These are phyloP conservation scores for Cinclus mexicanus DNA, from an alignment of 2,113 vertebrate species.

Conservation along the genomic window DNA sequence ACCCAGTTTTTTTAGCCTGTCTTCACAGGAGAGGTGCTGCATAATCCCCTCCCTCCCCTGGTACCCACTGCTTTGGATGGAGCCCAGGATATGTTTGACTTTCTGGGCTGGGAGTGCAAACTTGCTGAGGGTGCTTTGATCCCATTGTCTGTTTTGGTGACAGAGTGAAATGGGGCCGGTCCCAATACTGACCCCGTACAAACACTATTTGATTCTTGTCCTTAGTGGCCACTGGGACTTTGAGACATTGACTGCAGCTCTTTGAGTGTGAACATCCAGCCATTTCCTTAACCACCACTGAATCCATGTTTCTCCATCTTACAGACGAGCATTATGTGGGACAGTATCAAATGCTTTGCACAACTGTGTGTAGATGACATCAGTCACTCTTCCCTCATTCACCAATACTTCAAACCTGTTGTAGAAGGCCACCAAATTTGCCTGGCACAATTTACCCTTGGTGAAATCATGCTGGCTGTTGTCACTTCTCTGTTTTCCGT, in stretches of 20 bases:
- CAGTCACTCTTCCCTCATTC: background rate
- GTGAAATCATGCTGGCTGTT: background rate
- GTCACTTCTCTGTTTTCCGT: background rate
- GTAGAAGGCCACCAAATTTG: background rate
- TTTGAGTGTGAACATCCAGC: background rate
- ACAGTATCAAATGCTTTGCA: background rate
- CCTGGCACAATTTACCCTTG: background rate
- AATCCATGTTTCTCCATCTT: background rate
- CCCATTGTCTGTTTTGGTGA: background rate
- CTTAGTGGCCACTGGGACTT: background rate
- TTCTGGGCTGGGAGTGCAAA: background rate
- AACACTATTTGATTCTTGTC: background rate
- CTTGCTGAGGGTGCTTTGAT: background rate
- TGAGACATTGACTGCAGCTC: background rate
- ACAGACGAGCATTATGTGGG: too few relatives aligned
- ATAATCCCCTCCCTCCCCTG: background rate
- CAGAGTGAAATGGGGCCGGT: background rate
- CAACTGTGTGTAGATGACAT: fast-evolving
- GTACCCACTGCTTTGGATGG: background rate
- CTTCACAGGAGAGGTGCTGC: background rate
- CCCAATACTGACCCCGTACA: fast-evolving
- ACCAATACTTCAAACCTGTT: background rate
- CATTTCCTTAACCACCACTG: background rate
- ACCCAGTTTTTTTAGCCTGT: fast-evolving
- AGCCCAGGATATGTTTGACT: background rate